Base-by-base conservation (phyloP, 2,113 vertebrate genomes). In the Mesocricetus auratus region DNA sequence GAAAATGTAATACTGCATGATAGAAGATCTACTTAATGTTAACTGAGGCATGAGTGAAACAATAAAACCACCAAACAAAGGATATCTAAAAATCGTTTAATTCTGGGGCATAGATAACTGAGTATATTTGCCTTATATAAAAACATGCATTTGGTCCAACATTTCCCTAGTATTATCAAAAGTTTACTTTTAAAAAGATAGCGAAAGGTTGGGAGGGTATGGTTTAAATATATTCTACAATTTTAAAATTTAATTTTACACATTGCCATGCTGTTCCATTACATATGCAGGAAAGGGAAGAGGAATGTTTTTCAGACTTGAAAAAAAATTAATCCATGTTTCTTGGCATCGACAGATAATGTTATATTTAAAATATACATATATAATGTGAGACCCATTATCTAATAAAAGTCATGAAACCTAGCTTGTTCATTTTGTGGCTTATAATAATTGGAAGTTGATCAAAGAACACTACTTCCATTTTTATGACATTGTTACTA, bases 241-340 rank as follows among this genome's bases (percentile, higher is more conserved):
- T 92, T 95, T 97, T 79, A 94, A 98, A 95, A 88, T 96, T 97
- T 94, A 97, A 94, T 93, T 97, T 96, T 97, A 91, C 39, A 96
- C 90, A 92, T 91, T 86, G 90, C 93, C 89, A 97, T 94, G 91
- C 82, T 97, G 94, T 90, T 96, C 53, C 94, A 96, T 97, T 96
- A 93, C 82, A 95, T 90, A 98, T 97, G 92, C 93, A 97, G 86
- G 94, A 95, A 93, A 91, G 91, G 62, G 39, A 94, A 96, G 69
- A 93, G 62, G 56, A 95, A 90, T 90, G 50, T 94, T 97, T 85
- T 96, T 97, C 89, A 97, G 96, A 87, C 60, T 96, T 96, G 79
- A 96, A 97, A 97, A 97, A 96, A 95, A 97, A 97, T 97, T 93
- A 97, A 97, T 97, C 97, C 91, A 86, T 66, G 73, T 93, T 97